Evolutionary conservation across 2,113 vertebrate species (phyloP), one percentile per base, ranked within the genome.

Genomic region (Chelonoidis abingdonii): DNA sequence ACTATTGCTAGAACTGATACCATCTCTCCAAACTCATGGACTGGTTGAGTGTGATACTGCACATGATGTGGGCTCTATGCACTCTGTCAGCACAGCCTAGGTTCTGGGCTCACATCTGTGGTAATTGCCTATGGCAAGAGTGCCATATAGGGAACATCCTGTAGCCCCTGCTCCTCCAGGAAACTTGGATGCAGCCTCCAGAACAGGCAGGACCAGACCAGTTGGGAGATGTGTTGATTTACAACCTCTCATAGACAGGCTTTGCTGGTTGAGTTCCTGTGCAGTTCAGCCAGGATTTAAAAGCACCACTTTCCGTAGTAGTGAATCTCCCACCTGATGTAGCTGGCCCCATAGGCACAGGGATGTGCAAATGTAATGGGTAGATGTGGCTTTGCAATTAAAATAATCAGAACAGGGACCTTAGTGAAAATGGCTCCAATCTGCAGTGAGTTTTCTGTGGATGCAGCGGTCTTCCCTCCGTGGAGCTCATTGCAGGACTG

Each of bases 191-290:
- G 35, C 65, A 72, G 35, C 10, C 19, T 72, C 9, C 35, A 72
- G n/a, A 21, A 38, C 21, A 72, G 19, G 62, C 31, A 65, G 31
- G 31, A 31, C 62, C 62, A 35, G 62, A 17, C 4, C 65, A 72
- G 19, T 9, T 72, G 65, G n/a, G 49, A 94, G 69, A 75, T 0
- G 0, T 3, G 0, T 50, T 88, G 62, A 69, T 96, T 91, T 83
- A 92, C 22, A 78, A 65, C n/a, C 84, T 85, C 86, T 47, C 35
- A 91, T 79, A 53, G 87, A 57, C 38, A 92, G 91, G 62, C 44
- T 80, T 79, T 93, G 57, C 85, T 88, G 78, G 17, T 1, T 81
- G 6, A 24, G 21, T 93, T 86, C 88, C 91, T 92, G 82, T 29
- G 75, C 49, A 25, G 47, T 69, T 47, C 59, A 90, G n/a, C 1